phyloP scores from a whole-genome alignment of 2,797 vertebrate genomes.

The Catamblyrhynchus diadema region DNA sequence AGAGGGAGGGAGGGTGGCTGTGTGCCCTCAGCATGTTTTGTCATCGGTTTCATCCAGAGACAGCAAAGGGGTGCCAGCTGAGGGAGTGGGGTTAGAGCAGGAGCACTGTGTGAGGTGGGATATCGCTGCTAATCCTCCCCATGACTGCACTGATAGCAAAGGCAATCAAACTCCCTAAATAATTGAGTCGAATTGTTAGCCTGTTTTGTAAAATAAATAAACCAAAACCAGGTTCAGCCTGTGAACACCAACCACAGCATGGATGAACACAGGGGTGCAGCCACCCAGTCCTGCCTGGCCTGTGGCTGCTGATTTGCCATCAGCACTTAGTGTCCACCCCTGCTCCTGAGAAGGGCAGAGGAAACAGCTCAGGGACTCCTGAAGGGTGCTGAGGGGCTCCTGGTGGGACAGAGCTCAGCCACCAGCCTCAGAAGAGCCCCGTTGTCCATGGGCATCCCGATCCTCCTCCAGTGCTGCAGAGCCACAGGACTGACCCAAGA shows the following conservation, averaged over 20 bases:
- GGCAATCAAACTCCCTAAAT: neutral
- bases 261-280: neutral
- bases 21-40: neutral
- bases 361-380: neutral
- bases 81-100: neutral
- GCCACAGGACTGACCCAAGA: neutral
- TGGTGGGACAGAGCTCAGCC: neutral
- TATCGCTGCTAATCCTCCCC: neutral
- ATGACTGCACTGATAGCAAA: neutral
- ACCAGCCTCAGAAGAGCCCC: neutral
- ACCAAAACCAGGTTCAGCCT: accelerated
- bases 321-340: neutral
- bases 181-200: accelerated
- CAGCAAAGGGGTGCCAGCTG: neutral
- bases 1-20: neutral
- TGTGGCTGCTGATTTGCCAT: neutral
- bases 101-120: neutral
- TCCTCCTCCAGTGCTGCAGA: neutral
- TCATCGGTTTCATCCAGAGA: neutral
- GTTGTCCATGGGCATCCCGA: accelerated
- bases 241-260: neutral
- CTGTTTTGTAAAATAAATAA: neutral
- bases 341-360: neutral
- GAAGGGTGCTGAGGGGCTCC: neutral
- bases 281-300: neutral